Evolutionary conservation across 1,140 invertebrate species (phyloP), one percentile per base, ranked within the genome.

Genomic region (Dendroctonus valens): DNA sequence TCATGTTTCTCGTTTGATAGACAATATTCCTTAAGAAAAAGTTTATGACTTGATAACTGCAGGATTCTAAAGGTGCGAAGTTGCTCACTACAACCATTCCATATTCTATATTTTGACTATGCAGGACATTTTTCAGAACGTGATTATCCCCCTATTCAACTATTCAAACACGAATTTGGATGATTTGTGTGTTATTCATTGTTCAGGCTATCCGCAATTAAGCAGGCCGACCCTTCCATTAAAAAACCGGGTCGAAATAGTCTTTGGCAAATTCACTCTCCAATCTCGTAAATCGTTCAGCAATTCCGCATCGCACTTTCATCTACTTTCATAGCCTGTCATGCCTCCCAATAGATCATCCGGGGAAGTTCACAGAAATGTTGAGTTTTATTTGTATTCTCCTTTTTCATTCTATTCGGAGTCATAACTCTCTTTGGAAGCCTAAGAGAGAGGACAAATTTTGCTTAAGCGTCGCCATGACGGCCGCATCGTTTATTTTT

Each of bases 401-500:
- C 42, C 42, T 59, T 59, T 59, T 59, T 46, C 42, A 39, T 59
- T 44, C 57, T 59, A 42, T 42, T 48, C 38, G 14, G 58, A 37
- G 44, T 14, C 58, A 60, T 60, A 60, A 60, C 48, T 60, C 58
- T 48, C 50, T 60, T 48, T 12, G 14, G 58, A 49, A 49, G 44
- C 41, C 58, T 48, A 60, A 48, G 58, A 58, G 58, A 49, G 48
- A 49, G 15, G 58, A 60, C 58, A 60, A 60, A 60, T 60, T 60
- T 60, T 60, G 50, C 50, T 60, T 49, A 11, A 50, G 38, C 48
- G 58, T 49, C 44, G 58, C 38, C 46, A 12, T 52, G 50, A 52
- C 50, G 50, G 50, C 50, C 50, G 38, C 42, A 26, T 59, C 40
- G 37, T 52, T 51, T 51, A 61, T 61, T 51, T 60, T 60, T 60